Base-by-base conservation (phyloP, 2,113 vertebrate genomes). In the Indicator maculatus region DNA sequence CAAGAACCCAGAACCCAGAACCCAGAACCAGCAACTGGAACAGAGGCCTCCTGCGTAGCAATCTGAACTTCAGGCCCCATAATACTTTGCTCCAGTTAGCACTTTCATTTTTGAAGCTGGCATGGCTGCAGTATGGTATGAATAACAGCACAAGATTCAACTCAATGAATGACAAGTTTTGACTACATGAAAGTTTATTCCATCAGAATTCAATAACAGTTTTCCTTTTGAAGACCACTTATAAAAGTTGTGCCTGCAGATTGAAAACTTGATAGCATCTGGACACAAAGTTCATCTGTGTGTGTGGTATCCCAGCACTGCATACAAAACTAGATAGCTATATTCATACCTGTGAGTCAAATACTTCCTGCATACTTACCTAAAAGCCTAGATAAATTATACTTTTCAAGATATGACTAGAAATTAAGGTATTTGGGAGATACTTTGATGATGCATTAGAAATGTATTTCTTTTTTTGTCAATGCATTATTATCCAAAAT, bases 251-350 rank as follows among this genome's bases (percentile, higher is more conserved):
- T 79, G 19, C 12, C 7, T 36, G 72, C 18, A 86, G 24, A 41
- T 6, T 30, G 41, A 86, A 71, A 47, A 53, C 17, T 38, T 59
- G 5, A 33, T 41, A 77, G 1, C 21, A 47, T 36, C 5, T 0
- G 0, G 28, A 52, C 3, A 60, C 20, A 3, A 7, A 38, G 12
- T 74, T 77, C 23, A n/a, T 38, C 11, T 36, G 7, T 2, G 16
- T 26, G 3, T 33, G 12, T 55, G 10, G 6, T 50, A 59, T n/a
- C 5, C 6, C 14, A 83, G 36, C 30, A 70, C 4, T 56, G 60
- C 1, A 45, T 36, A 8, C 72, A 55, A 55, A 81, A 53, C 5
- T 41, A 45, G 6, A 27, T 14, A 36, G 16, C 6, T 13, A 66
- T 9, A 70, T 18, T 61, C 11, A 69, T 47, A 66, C 0, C 55